Evolutionary conservation across 2,113 vertebrate genomes (phyloP).

Genomic region (Carollia perspicillata): DNA sequence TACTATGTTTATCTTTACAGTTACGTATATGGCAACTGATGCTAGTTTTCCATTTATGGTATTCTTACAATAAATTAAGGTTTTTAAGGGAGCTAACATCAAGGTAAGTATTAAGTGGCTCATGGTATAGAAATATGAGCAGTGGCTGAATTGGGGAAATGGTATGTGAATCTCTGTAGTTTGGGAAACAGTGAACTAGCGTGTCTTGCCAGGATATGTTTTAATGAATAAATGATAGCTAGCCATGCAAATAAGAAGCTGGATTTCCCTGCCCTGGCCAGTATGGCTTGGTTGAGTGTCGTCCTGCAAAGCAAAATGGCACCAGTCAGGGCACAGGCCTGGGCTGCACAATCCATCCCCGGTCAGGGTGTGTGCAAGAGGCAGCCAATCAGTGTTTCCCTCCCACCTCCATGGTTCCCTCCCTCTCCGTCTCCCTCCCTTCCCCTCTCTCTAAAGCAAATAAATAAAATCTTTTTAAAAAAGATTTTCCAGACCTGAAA

Average conservation of each 20-base stretch:
- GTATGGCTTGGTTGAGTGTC: too few species aligned
- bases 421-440: too few species aligned
- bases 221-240: slow-evolving; percentile 28
- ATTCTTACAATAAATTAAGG: slow-evolving; percentile 27
- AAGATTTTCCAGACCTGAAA: not conserved
- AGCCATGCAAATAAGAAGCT: not conserved
- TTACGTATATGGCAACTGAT: not conserved
- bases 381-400: too few species aligned
- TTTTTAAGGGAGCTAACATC: not conserved
- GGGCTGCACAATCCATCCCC: too few species aligned
- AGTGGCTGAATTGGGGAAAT: not conserved
- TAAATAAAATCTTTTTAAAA: too few species aligned
- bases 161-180: not conserved
- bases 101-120: slow-evolving; percentile 37
- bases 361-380: too few species aligned
- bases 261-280: not conserved
- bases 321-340: too few species aligned
- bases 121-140: not conserved
- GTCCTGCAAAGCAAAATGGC: too few species aligned
- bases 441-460: too few species aligned
- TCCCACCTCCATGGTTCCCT: too few species aligned
- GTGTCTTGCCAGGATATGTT: not conserved
- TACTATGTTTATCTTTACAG: not conserved
- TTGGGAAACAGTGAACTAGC: slow-evolving; percentile 6
- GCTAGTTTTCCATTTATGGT: not conserved